Evolutionary conservation across 1,140 invertebrate genomes (phyloP), one percentile per base, ranked within the genome.

Genomic region (Lerema accius): DNA sequence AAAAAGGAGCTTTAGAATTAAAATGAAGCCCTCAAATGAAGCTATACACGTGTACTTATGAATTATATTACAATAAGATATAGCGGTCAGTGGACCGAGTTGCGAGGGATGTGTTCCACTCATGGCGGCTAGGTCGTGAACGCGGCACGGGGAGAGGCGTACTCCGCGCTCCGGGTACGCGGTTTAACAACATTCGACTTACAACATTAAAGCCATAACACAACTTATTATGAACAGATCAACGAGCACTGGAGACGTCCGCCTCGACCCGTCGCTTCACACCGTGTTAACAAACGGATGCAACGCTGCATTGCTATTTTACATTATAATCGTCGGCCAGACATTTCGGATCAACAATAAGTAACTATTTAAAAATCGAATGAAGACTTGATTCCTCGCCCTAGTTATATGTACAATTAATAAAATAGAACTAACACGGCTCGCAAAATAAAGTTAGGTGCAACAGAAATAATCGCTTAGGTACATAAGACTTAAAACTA

Each of bases 361-460:
- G n/a, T n/a, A 87, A 85, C 73, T 79, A 77, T 82, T 78, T 70
- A 74, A 37, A 72, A 70, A 76, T 78, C 74, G 74, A 81, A 80
- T 79, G 68, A 81, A 82, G 82, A 80, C 72, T 65, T 82, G 78
- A 81, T 74, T 76, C 82, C 78, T 86, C 81, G 75, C 74, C 80
- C 81, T 87, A 86, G 65, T 82, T 86, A 86, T 89, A 89, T 89
- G 70, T 90, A 90, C 85, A 88, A 82, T 82, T 80, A 73, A 80
- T 82, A 80, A 76, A 79, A 76, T 82, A 86, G 64, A 84, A 82
- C 78, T 86, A 87, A 84, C 78, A 79, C 81, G 78, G 77, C 76
- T 84, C 78, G 80, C 81, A 65, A 86, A 89, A 82, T 78, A 85
- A 87, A 84, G 75, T 84, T 83, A 84, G 79, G 80, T 89, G 84